Evolutionary conservation across 2,888 invertebrate species (phyloP), one percentile per base, ranked within the genome.

Genomic region (Atethmia centrago): DNA sequence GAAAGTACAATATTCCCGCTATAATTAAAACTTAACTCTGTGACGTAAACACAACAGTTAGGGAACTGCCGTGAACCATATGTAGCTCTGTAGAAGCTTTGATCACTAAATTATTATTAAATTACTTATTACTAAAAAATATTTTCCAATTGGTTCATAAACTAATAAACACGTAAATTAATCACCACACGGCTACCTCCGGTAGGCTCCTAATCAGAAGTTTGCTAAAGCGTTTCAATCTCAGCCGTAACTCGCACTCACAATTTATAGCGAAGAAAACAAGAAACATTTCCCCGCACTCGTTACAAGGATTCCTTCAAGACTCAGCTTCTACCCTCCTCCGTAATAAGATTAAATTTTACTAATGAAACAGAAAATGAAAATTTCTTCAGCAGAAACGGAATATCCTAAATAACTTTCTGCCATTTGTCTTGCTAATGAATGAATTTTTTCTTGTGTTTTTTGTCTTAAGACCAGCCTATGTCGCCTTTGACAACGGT

Each of bases 341-440:
- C 88, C 89, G 90, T 94, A 93, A 94, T 93, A 92, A 93, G 93
- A 95, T 95, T 93, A 93, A 94, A 94, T 94, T 94, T 93, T 93
- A 94, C 93, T 94, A 94, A 95, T 95, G 95, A 94, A 95, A 95
- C 92, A 93, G 93, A 95, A 95, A 94, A 95, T 94, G 90, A 91
- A 93, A 93, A 94, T 93, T 93, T 93, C 90, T 90, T 90, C 87
- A 90, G 87, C 87, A 86, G 89, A 90, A 93, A 92, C 86, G 88
- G 88, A 92, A 93, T 93, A 93, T 89, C 86, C 91, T 90, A 92
- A 93, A 94, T 93, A 92, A 92, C 91, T 93, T 93, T 93, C 87
- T 87, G 84, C 90, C 90, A 92, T 93, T 94, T 92, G 90, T 93
- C 92, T 93, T 92, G 77, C 87, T 92, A 93, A 93, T 92, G 90